Base-by-base conservation (phyloP, 2,888 invertebrate species). In the Molorchus minor region DNA sequence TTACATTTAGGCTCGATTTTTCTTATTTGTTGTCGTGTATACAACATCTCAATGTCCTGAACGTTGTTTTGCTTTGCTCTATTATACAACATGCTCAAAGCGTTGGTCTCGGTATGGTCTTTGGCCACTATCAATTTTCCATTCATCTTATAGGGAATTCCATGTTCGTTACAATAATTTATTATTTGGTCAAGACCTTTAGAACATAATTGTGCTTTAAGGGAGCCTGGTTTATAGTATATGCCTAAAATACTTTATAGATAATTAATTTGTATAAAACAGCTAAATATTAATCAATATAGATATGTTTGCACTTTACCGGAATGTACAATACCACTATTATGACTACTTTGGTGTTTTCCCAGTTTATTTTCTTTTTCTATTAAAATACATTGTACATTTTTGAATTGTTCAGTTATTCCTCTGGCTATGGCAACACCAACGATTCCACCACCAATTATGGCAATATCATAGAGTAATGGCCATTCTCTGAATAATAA, bases 261-360 rank as follows among this genome's bases (percentile, higher is more conserved):
- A n/a, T n/a, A n/a, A 15, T n/a, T 20, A 49, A 20, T 3, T 25
- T 15, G n/a, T n/a, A 3, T 4, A 46, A 12, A 2, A 45, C 5
- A 21, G 2, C 1, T 16, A 3, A 25, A 29, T n/a, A 17, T 20
- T 2, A 2, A 30, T 29, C n/a, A 3, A 46, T 29, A 25, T 20
- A 33, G 7, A 8, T n/a, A 10, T 10, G 16, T 17, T 2, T 45
- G 5, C 25, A 19, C 3, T n/a, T 16, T 40, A 51, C 95, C 95
- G 10, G 94, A 94, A 82, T 98, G 97, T 57, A 98, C 88, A 0
- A 98, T 98, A 13, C 98, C 98, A 78, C 96, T 96, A 79, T 98
- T 98, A 77, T 95, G 92, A 0, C 96, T 94, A 78, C 92, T 95
- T 81, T 98, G 98, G 80, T 98, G 98, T 60, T 80, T 82, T 0